Evolutionary conservation across 2,888 invertebrate genomes (phyloP), one percentile per base, ranked within the genome.

Genomic region (Dolichomitus sp.): DNA sequence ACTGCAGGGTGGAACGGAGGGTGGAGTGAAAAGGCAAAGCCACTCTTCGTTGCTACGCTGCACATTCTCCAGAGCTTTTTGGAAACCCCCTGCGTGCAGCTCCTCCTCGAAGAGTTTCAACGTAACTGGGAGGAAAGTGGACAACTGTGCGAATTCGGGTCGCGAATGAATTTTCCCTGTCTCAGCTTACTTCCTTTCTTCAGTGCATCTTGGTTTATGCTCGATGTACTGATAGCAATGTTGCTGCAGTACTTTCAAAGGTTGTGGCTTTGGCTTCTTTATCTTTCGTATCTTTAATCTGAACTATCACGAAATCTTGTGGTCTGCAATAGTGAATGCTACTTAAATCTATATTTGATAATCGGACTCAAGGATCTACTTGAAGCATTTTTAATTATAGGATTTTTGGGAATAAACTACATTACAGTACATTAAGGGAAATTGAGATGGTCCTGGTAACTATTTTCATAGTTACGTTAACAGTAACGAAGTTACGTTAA

Each of bases 111-210:
- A 81, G 72, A 77, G 65, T 80, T 76, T 70, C 19, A 54, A 48
- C 48, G 50, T 52, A 37, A 33, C 30, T 68, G 61, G 45, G 74
- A 75, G 54, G 45, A 69, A 70, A 57, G 68, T 48, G 73, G 54
- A 68, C 45, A 69, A 74, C 73, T 54, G 33, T n/a, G 68, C 52
- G 78, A 78, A 81, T 73, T 74, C 68, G 73, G 78, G 81, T 81
- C 78, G 81, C 78, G 74, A 81, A 81, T 81, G 78, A 81, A 81
- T 81, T 78, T 81, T 57, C 63, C 68, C 69, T 74, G 69, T 73
- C 68, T 78, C 68, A 69, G 69, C 63, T 74, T 69, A 54, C 63
- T 68, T 69, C 50, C 9, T 76, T n/a, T 54, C 54, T 40, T 61
- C 12, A 33, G 45, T 45, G 23, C 45, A n/a, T 66, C 4, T n/a